Percentiles rank a stretch among this genome's conserved stretches.
phyloP scores from a whole-genome alignment of 2,888 invertebrate species.

The Acronicta aceris region DNA sequence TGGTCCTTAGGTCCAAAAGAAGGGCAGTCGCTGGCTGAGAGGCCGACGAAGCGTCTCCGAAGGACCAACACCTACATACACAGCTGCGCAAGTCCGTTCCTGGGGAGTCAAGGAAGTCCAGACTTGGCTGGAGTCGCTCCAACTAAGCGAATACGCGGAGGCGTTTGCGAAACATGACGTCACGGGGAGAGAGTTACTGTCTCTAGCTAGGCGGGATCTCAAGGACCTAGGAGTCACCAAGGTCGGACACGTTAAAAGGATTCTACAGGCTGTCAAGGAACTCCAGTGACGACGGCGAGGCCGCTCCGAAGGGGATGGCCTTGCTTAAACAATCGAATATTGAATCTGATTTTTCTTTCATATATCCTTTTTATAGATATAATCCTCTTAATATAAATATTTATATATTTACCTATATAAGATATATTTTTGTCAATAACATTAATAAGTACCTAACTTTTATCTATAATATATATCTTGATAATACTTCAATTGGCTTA shows the following conservation, averaged over 20 bases:
- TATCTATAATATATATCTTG: background rate
- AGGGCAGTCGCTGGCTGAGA: conserved; percentile 80
- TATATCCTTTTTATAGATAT: conserved; percentile 31
- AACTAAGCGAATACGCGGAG: conserved; percentile 97
- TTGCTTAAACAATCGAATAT: conserved; percentile 53
- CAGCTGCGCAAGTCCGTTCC: conserved; percentile 74
- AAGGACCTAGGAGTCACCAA: conserved; percentile 98
- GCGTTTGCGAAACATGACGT: conserved; percentile 97
- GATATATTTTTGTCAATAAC: conserved; percentile 44
- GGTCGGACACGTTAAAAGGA: conserved; percentile 98
- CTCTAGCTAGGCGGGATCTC: conserved; percentile 95
- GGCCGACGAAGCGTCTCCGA: conserved; percentile 82
- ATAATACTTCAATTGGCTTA: background rate
- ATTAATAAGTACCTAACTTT: conserved; percentile 12
- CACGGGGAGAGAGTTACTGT: conserved; percentile 95
- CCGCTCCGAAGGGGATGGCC: conserved; percentile 86
- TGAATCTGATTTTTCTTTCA: conserved; percentile 56
- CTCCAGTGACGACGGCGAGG: conserved; percentile 85
- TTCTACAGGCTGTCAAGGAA: conserved; percentile 97
- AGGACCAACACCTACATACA: conserved; percentile 62
- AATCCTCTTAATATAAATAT: conserved; percentile 35
- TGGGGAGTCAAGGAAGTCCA: conserved; percentile 98
- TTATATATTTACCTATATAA: conserved; percentile 14
- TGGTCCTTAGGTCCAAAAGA: conserved; percentile 80
- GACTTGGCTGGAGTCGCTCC: conserved; percentile 96